Base-by-base conservation (phyloP, 2,888 invertebrate genomes). In the Phanerotoma sp. region DNA sequence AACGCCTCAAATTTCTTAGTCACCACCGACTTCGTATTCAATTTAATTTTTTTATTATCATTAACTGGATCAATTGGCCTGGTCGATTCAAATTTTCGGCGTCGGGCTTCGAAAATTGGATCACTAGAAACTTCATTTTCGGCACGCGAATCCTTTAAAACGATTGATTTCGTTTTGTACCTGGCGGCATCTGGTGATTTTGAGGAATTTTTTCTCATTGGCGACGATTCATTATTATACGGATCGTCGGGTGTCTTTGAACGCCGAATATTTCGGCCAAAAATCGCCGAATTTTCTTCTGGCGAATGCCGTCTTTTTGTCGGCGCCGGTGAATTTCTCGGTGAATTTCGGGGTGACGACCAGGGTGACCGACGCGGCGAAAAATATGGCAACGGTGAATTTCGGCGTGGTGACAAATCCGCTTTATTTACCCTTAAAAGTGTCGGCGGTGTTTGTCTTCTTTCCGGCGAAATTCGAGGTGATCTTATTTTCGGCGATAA, bases 31-130 rank as follows among this genome's bases (percentile, higher is more conserved):
- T 66, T 70, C 37, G 69, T 71, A 38, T 55, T 66, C 50, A 75
- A 56, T 56, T 77, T 77, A 33, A 83, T 76, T 35, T 80, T 75
- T 46, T 82, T 82, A 57, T 82, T 80, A 2, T 80, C 81, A 61
- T 77, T 78, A 32, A 77, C 70, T 13, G 77, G 73, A 59, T 78
- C 78, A 25, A 81, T 77, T 55, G 78, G 79, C 37, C 63, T 67
- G 21, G 77, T 78, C 5, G 75, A 73, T 67, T 83, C 81, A 66
- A 83, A 83, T 63, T 83, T 83, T 35, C 72, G 74, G 54, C 77
- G 77, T 16, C 83, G 71, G 0, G 83, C 82, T 60, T 81, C 82
- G 42, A 83, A 66, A 25, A 82, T 66, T 0, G 81, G 79, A 69
- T 82, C 80, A 38, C 69, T 59, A 25, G 25, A 7, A 5, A 54